A percentile compares a stretch with the other conserved stretches of the same genome.
These are phyloP conservation scores for Cynocephalus volans DNA, from an alignment of 2,113 vertebrate species.

Conservation along the genomic window DNA sequence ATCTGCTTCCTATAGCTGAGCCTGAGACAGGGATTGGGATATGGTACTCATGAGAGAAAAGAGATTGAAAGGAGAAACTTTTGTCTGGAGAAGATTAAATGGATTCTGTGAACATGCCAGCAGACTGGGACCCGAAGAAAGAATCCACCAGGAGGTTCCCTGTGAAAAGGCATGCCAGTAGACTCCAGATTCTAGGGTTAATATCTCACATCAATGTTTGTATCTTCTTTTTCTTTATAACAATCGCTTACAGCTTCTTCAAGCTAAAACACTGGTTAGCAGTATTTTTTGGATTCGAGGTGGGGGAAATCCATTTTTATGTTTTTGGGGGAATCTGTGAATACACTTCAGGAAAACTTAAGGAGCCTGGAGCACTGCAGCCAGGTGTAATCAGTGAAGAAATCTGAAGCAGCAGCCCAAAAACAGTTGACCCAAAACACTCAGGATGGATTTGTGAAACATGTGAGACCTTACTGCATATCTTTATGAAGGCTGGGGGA, in stretches of 20 bases:
- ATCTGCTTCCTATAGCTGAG: constrained; percentile 41
- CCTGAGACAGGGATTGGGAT: background rate
- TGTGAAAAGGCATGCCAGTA: background rate
- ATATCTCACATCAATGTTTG: background rate
- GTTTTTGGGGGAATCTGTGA: background rate
- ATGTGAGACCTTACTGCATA: background rate
- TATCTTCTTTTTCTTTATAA: constrained; percentile 32
- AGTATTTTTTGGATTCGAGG: constrained; percentile 9
- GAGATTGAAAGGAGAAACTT: background rate
- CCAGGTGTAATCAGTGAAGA: background rate
- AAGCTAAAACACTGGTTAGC: background rate
- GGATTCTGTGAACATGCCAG: background rate
- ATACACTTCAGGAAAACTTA: background rate
- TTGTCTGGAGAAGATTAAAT: background rate
- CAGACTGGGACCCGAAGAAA: background rate
- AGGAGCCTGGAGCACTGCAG: background rate
- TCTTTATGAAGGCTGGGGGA: background rate
- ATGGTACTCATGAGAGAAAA: background rate
- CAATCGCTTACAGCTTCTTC: background rate
- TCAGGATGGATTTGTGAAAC: constrained; percentile 27
- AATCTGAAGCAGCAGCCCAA: background rate
- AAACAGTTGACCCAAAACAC: background rate
- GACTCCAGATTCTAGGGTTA: background rate
- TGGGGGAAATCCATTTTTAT: background rate
- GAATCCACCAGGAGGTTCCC: background rate